Evolutionary conservation across 2,113 vertebrate genomes (phyloP).

Genomic region (Cariama cristata): DNA sequence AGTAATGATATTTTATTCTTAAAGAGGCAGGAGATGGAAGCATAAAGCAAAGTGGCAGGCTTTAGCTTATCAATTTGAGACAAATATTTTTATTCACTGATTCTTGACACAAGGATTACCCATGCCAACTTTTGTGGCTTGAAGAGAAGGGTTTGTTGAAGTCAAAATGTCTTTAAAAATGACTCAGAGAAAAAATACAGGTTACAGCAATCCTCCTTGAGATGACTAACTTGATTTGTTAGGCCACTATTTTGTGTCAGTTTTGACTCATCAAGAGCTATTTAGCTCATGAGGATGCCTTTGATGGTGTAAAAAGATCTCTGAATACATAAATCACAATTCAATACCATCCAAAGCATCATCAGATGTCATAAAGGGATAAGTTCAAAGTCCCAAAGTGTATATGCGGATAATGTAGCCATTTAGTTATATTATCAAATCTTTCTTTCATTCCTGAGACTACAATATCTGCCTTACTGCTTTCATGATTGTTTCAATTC

Average conservation of each 20-base stretch:
- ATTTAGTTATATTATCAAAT: not conserved
- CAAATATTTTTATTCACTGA: not conserved
- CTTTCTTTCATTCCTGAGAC: constrained; percentile 4
- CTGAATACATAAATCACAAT: constrained; percentile 23
- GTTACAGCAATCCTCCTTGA: not conserved
- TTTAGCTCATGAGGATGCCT: not conserved
- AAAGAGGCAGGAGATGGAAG: not conserved
- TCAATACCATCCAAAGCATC: not conserved
- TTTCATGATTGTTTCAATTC: constrained; percentile 27
- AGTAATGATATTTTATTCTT: not conserved
- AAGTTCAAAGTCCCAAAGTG: not conserved
- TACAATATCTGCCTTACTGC: not conserved
- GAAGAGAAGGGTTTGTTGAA: not conserved
- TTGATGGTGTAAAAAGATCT: not conserved
- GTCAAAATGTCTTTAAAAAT: not conserved
- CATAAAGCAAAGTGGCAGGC: not conserved
- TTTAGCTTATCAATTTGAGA: not conserved
- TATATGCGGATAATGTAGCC: not conserved
- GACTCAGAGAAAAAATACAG: not conserved
- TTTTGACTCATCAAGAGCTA: constrained; percentile 24
- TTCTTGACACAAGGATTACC: not conserved
- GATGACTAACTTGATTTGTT: not conserved
- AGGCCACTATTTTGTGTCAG: not conserved
- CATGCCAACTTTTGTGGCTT: not conserved
- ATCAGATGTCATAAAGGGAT: not conserved